Conservation (phyloP, 2,888 invertebrate species). For the Luperina testacea region DNA sequence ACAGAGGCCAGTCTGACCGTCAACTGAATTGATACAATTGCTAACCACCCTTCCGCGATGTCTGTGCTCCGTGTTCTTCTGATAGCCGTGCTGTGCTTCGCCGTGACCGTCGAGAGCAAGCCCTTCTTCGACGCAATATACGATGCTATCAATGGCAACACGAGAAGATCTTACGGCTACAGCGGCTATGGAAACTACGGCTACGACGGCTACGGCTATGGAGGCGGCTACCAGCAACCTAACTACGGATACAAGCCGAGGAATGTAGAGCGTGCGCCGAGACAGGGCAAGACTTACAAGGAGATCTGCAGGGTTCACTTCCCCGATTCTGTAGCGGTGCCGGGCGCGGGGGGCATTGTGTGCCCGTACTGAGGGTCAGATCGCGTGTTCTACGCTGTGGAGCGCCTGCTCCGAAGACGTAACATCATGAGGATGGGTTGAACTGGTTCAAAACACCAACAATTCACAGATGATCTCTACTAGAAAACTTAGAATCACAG, state of each 20-base stretch:
- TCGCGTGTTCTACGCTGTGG: slow-evolving; percentile 90
- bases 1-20: slow-evolving; percentile 84
- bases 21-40: slow-evolving; percentile 86
- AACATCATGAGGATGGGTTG: slow-evolving; percentile 89
- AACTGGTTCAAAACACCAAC: slow-evolving; percentile 65
- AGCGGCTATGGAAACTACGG: slow-evolving; percentile 76
- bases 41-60: slow-evolving; percentile 86
- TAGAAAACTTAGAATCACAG: slow-evolving; percentile 28
- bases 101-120: slow-evolving; percentile 72
- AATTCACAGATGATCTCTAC: slow-evolving; percentile 56
- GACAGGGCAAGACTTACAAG: slow-evolving; percentile 91
- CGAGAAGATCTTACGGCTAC: slow-evolving; percentile 83
- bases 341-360: slow-evolving; percentile 90
- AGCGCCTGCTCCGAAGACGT: slow-evolving; percentile 87
- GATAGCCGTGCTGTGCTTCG: slow-evolving; percentile 72
- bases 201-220: slow-evolving; percentile 74
- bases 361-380: slow-evolving; percentile 91
- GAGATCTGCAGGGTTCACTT: slow-evolving; percentile 93
- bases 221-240: slow-evolving; percentile 54
- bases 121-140: slow-evolving; percentile 88
- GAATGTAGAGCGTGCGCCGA: slow-evolving; percentile 70
- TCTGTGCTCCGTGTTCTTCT: slow-evolving; percentile 74
- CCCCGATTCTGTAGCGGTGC: slow-evolving; percentile 88
- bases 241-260: slow-evolving; percentile 68
- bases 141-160: slow-evolving; percentile 84